Percentiles rank a stretch among this genome's conserved stretches.
Conservation (phyloP, 2,797 vertebrate genomes). For the Alfaro cultratus region DNA sequence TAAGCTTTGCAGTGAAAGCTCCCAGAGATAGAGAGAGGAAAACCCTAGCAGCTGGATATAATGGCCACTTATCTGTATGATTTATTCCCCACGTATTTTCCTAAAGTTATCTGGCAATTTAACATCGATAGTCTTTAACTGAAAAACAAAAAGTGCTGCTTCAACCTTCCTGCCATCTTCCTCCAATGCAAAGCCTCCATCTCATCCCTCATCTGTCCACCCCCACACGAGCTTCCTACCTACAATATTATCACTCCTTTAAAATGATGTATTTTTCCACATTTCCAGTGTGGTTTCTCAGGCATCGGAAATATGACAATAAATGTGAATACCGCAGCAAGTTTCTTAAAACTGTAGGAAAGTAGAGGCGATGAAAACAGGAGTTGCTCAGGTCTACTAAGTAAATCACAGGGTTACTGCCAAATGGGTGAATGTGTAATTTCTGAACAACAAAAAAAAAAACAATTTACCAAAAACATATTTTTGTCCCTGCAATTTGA, state of each 20-base stretch:
- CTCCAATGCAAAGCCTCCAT: slow-evolving; percentile 30
- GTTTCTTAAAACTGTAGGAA: slow-evolving; percentile 1
- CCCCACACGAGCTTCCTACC: slow-evolving; percentile 47
- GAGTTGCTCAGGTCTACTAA: not conserved
- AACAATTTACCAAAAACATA: not conserved
- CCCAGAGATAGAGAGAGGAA: not conserved
- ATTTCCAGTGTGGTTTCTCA: not conserved
- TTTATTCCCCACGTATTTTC: not conserved
- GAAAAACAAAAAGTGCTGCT: slow-evolving; percentile 2
- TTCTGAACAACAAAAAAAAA: not conserved
- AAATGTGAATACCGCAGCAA: not conserved
- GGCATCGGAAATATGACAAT: slow-evolving; percentile 7
- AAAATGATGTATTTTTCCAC: slow-evolving; percentile 19
- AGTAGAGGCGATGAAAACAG: not conserved
- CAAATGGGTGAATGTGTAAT: not conserved
- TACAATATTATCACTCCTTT: slow-evolving; percentile 44
- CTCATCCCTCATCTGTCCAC: slow-evolving; percentile 17
- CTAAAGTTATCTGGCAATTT: not conserved
- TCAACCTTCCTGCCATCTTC: slow-evolving; percentile 29
- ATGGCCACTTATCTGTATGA: not conserved
- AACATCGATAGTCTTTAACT: not conserved
- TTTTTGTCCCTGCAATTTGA: not conserved
- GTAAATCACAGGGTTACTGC: not conserved
- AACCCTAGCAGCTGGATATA: not conserved
- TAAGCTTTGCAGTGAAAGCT: not conserved